Percentiles rank a stretch among this genome's conserved stretches.
These are phyloP conservation scores for Aix galericulata DNA, from an alignment of 2,113 vertebrate genomes.

Conservation along the genomic window DNA sequence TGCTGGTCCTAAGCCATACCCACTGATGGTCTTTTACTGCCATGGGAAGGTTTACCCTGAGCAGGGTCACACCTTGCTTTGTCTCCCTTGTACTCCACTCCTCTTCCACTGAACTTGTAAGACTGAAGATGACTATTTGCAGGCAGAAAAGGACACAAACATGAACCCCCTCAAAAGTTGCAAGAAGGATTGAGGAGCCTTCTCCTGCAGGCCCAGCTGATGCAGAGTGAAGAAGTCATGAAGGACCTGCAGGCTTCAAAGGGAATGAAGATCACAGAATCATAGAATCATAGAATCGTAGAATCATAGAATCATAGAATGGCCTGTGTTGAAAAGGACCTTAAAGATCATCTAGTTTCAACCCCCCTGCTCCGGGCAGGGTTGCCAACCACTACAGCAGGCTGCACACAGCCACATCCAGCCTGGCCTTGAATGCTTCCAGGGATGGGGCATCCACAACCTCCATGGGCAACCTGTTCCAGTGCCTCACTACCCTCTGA, in stretches of 20 bases:
- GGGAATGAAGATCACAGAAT: neutral
- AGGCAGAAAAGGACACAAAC: neutral
- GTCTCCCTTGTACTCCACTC: neutral
- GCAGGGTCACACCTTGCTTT: neutral
- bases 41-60: neutral
- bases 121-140: neutral
- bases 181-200: neutral
- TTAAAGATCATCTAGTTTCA: too few relatives aligned
- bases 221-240: rapidly evolving
- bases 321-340: too few relatives aligned
- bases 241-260: neutral
- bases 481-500: too few relatives aligned
- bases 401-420: too few relatives aligned
- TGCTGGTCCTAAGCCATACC: neutral
- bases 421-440: too few relatives aligned
- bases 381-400: too few relatives aligned
- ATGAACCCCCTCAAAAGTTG: neutral
- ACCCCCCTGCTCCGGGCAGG: too few relatives aligned
- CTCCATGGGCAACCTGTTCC: too few relatives aligned
- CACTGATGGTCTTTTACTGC: neutral
- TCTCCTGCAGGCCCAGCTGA: neutral
- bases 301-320: too few relatives aligned
- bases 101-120: neutral
- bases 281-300: too few relatives aligned
- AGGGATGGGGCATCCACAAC: too few relatives aligned